Percentiles rank a stretch among this genome's conserved stretches.
These are phyloP conservation scores for Trachymyrmex cornetzi DNA, from an alignment of 1,140 invertebrate genomes.

Conservation along the genomic window DNA sequence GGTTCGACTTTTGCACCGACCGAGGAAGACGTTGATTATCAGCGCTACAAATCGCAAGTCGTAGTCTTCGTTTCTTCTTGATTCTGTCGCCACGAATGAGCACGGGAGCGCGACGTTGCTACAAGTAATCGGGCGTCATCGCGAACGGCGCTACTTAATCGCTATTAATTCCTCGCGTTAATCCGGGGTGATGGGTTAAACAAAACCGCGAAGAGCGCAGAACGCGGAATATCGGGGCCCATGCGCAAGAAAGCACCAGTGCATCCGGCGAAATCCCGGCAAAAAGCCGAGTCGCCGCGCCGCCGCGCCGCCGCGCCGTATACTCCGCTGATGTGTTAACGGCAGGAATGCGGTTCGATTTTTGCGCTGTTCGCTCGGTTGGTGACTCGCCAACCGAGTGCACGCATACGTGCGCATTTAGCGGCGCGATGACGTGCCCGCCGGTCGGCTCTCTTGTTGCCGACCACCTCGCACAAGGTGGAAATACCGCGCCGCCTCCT, in stretches of 20 bases:
- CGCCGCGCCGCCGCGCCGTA: too few species aligned
- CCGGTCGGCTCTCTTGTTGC: constrained; percentile 58
- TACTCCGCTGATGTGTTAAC: constrained; percentile 62
- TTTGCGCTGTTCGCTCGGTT: constrained; percentile 56
- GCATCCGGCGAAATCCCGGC: constrained; percentile 59
- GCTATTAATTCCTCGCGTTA: constrained; percentile 61
- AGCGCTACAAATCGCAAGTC: constrained; percentile 62
- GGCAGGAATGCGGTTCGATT: constrained; percentile 75
- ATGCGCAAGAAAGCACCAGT: constrained; percentile 45
- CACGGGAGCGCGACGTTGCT: background rate
- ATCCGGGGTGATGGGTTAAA: constrained; percentile 66
- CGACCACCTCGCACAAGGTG: constrained; percentile 53
- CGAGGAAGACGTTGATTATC: constrained; percentile 65
- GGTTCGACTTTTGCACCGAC: background rate
- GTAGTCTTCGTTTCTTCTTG: constrained; percentile 55
- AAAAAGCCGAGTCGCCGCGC: constrained; percentile 69
- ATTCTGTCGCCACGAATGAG: constrained; percentile 48
- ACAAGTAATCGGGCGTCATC: background rate
- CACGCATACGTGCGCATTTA: constrained; percentile 4
- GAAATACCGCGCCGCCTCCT: constrained; percentile 50
- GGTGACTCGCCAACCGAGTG: constrained; percentile 31
- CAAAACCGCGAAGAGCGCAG: constrained; percentile 45
- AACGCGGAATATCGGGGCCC: constrained; percentile 17
- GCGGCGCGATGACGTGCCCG: constrained; percentile 20
- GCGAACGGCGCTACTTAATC: background rate